Evolutionary conservation across 2,888 invertebrate species (phyloP).

Genomic region (Balanococcus diminutus): DNA sequence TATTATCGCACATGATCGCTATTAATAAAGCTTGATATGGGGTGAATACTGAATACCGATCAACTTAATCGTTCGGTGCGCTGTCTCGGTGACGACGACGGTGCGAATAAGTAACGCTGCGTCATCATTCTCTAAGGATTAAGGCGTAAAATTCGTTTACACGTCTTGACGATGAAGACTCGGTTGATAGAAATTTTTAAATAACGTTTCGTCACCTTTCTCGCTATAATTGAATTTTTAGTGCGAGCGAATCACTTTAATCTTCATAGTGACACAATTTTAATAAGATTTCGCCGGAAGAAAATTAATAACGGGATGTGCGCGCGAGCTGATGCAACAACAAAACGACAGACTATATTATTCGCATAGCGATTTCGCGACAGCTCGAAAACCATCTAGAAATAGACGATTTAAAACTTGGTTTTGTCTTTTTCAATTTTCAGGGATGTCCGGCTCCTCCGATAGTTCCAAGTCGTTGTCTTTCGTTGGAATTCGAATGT

Average conservation of each 20-base stretch:
- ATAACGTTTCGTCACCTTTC: conserved; percentile 35
- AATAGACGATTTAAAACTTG: no score
- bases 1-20: no score
- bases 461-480: background rate
- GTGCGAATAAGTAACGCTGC: background rate
- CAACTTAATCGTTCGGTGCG: background rate
- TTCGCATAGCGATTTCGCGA: background rate
- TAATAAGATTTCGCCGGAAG: conserved; percentile 26
- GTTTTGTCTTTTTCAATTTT: conserved; percentile 59
- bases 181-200: conserved; percentile 24
- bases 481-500: conserved; percentile 75
- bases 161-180: background rate
- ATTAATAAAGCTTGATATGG: no score
- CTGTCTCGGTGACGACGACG: background rate
- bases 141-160: conserved; percentile 15
- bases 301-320: conserved; percentile 14
- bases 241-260: conserved; percentile 25
- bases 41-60: background rate
- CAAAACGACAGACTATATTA: background rate
- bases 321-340: background rate
- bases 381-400: no score
- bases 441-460: conserved; percentile 67
- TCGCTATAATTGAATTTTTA: conserved; percentile 13
- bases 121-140: background rate
- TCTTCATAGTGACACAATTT: conserved; percentile 24